These are phyloP conservation scores for Dendrolimus houi DNA, from an alignment of 2,888 invertebrate genomes.

Conservation along the genomic window DNA sequence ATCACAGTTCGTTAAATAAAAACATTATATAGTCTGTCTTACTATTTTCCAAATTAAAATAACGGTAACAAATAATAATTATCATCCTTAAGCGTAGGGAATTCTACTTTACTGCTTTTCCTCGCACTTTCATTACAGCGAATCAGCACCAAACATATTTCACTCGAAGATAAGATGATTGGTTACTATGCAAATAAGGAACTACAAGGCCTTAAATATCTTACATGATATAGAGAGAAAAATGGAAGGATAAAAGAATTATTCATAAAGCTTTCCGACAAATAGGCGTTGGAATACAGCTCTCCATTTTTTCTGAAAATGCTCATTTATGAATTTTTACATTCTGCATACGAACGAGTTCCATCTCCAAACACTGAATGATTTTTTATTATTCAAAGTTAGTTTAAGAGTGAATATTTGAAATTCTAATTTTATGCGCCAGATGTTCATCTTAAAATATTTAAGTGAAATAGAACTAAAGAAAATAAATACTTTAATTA, in stretches of 20 bases:
- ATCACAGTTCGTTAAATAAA: too few species aligned
- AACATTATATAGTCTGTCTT: too few species aligned
- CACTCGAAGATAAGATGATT: conserved; percentile 8
- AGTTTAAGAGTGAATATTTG: too few species aligned
- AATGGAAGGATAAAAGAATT: conserved; percentile 35
- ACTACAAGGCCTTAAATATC: conserved; percentile 22
- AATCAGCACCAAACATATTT: background rate
- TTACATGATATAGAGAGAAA: conserved; percentile 28
- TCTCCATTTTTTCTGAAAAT: conserved; percentile 10
- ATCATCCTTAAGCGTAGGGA: too few species aligned
- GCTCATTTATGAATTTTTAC: background rate
- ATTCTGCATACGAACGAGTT: background rate
- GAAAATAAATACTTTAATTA: too few species aligned
- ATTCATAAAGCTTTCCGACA: conserved; percentile 41
- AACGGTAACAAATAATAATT: too few species aligned
- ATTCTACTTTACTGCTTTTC: too few species aligned
- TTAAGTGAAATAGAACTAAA: too few species aligned
- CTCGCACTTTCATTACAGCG: too few species aligned
- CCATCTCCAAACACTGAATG: background rate
- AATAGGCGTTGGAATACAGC: conserved; percentile 22
- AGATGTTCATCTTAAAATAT: too few species aligned
- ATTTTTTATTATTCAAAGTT: background rate
- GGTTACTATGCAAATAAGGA: conserved; percentile 19
- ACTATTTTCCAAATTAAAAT: too few species aligned
- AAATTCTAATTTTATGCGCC: too few species aligned